Conservation (phyloP, 2,113 vertebrate species). For the Dromaius novaehollandiae region DNA sequence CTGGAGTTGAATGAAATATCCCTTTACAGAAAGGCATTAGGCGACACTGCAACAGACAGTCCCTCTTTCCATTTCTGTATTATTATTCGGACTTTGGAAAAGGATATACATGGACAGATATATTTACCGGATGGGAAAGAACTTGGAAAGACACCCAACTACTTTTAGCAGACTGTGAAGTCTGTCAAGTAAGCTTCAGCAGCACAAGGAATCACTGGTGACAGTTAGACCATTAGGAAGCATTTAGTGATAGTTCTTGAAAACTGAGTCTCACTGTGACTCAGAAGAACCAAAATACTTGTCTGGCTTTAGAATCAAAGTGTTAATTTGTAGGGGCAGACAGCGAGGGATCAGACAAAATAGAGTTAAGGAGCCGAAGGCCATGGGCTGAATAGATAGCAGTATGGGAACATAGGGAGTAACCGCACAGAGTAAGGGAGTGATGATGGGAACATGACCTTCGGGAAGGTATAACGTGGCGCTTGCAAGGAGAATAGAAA, state of each 20-base stretch:
- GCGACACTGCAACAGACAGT: background rate
- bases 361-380: no score
- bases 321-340: no score
- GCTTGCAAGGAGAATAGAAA: no score
- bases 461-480: no score
- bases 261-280: background rate
- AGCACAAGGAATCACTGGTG: background rate
- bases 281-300: background rate
- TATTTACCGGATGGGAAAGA: background rate
- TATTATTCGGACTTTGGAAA: slow-evolving; percentile 5
- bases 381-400: no score
- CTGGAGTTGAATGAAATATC: background rate
- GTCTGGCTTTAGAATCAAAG: background rate
- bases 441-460: no score
- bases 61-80: background rate
- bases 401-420: no score
- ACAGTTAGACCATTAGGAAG: background rate
- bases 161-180: background rate
- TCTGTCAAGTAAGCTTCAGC: background rate
- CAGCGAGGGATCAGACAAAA: no score
- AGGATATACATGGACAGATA: background rate
- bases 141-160: background rate
- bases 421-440: no score
- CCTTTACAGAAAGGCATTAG: background rate
- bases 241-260: background rate